These are phyloP conservation scores for Falco cherrug DNA, from an alignment of 2,797 vertebrate species.

Conservation along the genomic window DNA sequence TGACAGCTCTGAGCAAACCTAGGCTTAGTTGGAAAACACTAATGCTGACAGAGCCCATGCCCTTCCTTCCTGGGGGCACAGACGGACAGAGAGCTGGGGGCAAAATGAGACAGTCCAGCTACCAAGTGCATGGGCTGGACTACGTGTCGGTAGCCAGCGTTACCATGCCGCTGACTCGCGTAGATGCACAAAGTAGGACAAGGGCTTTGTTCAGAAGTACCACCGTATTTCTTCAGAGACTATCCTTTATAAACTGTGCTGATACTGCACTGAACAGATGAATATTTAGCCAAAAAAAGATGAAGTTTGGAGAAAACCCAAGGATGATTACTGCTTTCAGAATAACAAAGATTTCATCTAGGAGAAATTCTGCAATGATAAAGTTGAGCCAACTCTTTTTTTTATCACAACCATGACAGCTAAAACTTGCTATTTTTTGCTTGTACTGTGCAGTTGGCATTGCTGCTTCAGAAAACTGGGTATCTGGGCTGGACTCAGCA, in stretches of 20 bases:
- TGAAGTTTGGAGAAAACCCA: background rate
- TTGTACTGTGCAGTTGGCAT: background rate
- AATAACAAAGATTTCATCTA: background rate
- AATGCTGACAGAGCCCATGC: rapidly evolving
- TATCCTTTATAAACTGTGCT: background rate
- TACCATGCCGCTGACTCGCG: background rate
- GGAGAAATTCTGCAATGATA: background rate
- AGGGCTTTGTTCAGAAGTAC: background rate
- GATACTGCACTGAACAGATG: background rate
- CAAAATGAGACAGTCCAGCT: background rate
- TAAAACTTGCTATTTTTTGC: background rate
- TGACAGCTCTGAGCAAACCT: background rate
- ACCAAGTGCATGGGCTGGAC: background rate
- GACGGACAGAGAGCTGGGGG: background rate
- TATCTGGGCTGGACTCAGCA: background rate
- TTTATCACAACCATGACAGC: background rate
- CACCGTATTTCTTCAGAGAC: background rate
- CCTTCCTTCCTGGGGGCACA: background rate
- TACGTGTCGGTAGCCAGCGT: rapidly evolving
- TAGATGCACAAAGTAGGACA: background rate
- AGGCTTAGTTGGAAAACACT: background rate
- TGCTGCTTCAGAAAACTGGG: background rate
- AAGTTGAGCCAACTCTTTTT: background rate
- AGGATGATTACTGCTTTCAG: background rate
- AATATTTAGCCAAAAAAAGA: background rate